These are phyloP conservation scores for Piaya cayana DNA, from an alignment of 2,113 vertebrate genomes.

Conservation along the genomic window DNA sequence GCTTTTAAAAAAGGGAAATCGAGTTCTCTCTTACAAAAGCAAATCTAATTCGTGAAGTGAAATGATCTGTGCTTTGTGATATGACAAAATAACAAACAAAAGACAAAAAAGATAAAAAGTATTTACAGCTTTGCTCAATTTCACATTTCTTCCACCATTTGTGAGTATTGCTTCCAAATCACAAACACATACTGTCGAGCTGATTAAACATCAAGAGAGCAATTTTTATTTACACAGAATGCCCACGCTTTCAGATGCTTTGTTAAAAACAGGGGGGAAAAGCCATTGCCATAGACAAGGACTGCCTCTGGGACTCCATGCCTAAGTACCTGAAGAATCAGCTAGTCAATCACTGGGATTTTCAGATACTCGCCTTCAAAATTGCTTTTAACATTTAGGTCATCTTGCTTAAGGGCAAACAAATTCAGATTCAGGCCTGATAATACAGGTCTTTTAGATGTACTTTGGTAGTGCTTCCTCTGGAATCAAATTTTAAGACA, in stretches of 20 bases:
- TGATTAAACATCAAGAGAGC: neutral
- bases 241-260: neutral
- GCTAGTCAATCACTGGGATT: neutral
- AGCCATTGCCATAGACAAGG: neutral
- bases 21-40: neutral
- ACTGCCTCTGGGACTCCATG: neutral
- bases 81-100: neutral
- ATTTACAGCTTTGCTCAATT: neutral
- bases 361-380: constrained; percentile 16
- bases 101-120: neutral
- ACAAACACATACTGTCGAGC: neutral
- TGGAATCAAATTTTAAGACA: neutral
- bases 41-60: neutral
- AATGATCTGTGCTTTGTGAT: neutral
- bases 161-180: neutral
- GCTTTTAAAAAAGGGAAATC: neutral
- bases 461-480: neutral
- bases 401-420: neutral
- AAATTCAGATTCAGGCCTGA: constrained; percentile 16
- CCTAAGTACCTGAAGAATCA: neutral
- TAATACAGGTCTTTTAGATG: neutral
- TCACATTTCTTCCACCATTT: neutral
- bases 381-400: constrained; percentile 8
- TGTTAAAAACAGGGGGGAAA: neutral
- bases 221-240: neutral